Conservation (phyloP, 2,113 vertebrate species). For the Gracilinanus agilis region DNA sequence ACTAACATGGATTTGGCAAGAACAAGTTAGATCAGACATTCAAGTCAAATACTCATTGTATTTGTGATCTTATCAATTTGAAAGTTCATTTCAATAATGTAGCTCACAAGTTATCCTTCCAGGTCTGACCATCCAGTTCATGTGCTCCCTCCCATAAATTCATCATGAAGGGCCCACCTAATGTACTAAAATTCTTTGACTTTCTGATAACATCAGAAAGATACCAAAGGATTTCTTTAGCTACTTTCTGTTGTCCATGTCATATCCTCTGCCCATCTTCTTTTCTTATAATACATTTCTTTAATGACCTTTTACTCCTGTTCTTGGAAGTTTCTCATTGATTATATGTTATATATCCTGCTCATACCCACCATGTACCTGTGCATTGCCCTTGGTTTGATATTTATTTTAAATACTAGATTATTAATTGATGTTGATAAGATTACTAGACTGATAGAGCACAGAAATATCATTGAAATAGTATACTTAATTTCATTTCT, state of each 20-base stretch:
- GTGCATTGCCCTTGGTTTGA: neutral
- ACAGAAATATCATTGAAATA: neutral
- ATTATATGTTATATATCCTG: neutral
- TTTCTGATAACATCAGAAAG: neutral
- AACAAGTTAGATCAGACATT: neutral
- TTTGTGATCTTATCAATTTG: neutral
- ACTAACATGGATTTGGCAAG: neutral
- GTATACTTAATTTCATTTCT: neutral
- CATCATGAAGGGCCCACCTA: neutral
- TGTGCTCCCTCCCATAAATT: neutral
- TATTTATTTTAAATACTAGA: neutral
- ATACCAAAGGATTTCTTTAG: neutral
- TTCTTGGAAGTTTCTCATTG: neutral
- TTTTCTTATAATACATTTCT: neutral
- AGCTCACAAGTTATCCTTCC: neutral
- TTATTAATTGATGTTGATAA: neutral
- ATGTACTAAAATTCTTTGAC: neutral
- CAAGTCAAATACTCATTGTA: neutral
- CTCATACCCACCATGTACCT: neutral
- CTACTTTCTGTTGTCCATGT: neutral
- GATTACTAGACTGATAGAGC: neutral
- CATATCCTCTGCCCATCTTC: neutral
- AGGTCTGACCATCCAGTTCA: neutral
- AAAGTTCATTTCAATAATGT: neutral
- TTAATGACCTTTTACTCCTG: neutral